A percentile compares a stretch with the other conserved stretches of the same genome.
phyloP scores from a whole-genome alignment of 2,113 vertebrate species.

The Manacus vitellinus region DNA sequence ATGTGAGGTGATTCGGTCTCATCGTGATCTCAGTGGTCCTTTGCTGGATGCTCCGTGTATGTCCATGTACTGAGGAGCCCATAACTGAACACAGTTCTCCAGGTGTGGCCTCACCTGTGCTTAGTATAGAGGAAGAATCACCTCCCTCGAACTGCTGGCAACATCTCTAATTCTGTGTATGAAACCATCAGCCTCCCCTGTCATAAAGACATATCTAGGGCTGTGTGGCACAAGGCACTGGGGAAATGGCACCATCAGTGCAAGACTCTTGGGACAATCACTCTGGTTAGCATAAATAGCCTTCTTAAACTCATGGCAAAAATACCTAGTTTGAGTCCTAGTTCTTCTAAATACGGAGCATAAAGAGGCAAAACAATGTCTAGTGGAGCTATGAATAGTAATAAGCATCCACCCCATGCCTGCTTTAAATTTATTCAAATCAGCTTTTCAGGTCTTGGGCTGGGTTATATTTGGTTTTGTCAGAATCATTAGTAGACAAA shows the following conservation, averaged over 20 bases:
- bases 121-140: background rate
- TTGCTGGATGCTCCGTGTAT: rapidly evolving
- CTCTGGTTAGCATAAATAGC: background rate
- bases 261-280: background rate
- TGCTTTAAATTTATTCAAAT: slow-evolving; percentile 62
- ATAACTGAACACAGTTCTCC: background rate
- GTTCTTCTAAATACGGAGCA: slow-evolving; percentile 27
- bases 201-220: background rate
- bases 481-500: slow-evolving; percentile 68
- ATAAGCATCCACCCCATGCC: background rate
- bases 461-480: slow-evolving; percentile 67
- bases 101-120: background rate
- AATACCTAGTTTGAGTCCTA: background rate
- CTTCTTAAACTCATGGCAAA: background rate
- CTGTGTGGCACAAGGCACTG: background rate
- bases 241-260: background rate
- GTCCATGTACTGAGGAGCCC: background rate
- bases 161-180: rapidly evolving
- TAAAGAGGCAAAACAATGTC: background rate
- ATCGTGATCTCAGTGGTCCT: background rate
- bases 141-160: background rate
- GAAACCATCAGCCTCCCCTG: background rate
- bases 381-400: slow-evolving; percentile 50
- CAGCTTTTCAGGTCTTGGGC: slow-evolving; percentile 34
- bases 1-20: background rate